Conservation (phyloP, 2,888 invertebrate genomes). For the Tetropium fuscum region DNA sequence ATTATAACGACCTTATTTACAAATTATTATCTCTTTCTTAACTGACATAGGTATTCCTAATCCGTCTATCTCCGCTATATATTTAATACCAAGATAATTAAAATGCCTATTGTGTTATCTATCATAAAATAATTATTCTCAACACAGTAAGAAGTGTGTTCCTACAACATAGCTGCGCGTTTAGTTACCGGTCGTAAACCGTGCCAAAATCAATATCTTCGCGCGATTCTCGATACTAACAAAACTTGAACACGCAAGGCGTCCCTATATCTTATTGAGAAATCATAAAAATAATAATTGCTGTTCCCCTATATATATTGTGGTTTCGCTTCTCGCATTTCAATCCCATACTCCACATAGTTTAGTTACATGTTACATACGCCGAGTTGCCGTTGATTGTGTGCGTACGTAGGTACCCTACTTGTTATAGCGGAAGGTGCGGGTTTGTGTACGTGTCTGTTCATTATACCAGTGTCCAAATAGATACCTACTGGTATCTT, state of each 20-base stretch:
- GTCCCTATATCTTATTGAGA: conserved; percentile 18
- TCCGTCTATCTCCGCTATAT: too few species aligned
- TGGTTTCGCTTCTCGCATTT: neutral
- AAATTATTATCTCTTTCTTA: too few species aligned
- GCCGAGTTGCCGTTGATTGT: conserved; percentile 20
- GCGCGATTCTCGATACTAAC: conserved; percentile 18
- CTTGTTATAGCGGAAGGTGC: conserved; percentile 11
- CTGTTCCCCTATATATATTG: conserved; percentile 23
- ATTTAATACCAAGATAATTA: too few species aligned
- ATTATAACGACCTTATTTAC: too few species aligned
- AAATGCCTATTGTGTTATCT: conserved; percentile 8
- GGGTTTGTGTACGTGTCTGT: conserved; percentile 25
- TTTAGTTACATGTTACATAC: neutral
- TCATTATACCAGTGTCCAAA: neutral
- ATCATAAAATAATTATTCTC: neutral
- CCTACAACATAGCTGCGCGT: conserved; percentile 15
- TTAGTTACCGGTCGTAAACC: conserved; percentile 13
- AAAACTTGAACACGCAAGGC: conserved; percentile 17
- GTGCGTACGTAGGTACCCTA: conserved; percentile 3
- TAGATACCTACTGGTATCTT: too few species aligned
- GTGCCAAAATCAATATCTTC: conserved; percentile 53
- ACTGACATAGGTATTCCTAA: too few species aligned
- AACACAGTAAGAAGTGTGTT: too few species aligned
- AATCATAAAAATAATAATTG: conserved; percentile 25
- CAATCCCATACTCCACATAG: neutral